These are phyloP conservation scores for Xiphophorus hellerii DNA, from an alignment of 2,113 vertebrate genomes.

Conservation along the genomic window DNA sequence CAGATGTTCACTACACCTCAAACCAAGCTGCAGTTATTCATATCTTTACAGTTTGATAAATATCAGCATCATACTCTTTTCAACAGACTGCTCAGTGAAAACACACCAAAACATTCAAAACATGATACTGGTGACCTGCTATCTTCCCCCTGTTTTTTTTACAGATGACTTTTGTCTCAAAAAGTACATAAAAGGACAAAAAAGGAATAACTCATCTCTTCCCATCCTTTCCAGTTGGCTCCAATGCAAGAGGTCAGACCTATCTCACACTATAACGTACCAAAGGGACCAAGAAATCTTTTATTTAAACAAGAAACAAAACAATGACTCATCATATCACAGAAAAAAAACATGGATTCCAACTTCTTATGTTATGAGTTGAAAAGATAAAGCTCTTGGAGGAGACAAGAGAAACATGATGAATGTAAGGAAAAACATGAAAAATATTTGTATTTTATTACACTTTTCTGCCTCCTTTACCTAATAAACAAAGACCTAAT, in stretches of 20 bases:
- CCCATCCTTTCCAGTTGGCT: slow-evolving; percentile 16
- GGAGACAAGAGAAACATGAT: slow-evolving; percentile 23
- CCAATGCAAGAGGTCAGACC: slow-evolving; percentile 61
- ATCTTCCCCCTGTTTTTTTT: background rate
- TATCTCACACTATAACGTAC: slow-evolving; percentile 59
- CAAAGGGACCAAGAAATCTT: slow-evolving; percentile 37
- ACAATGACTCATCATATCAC: slow-evolving; percentile 57
- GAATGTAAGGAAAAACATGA: background rate
- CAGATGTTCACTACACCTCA: too few species aligned
- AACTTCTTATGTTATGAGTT: slow-evolving; percentile 17
- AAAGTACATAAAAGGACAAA: slow-evolving; percentile 42
- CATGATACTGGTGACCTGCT: background rate
- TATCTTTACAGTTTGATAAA: background rate
- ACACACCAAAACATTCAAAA: background rate
- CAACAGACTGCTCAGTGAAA: background rate
- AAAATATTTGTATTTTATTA: too few species aligned
- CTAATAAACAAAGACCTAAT: too few species aligned
- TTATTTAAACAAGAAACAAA: slow-evolving; percentile 52
- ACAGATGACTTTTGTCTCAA: background rate
- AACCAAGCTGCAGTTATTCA: background rate
- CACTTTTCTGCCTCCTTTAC: too few species aligned
- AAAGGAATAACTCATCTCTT: slow-evolving; percentile 5
- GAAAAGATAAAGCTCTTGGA: slow-evolving; percentile 9
- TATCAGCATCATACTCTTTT: background rate
- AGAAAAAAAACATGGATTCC: slow-evolving; percentile 6